Conservation (phyloP, 2,797 vertebrate species). For the Gambelia wislizenii region DNA sequence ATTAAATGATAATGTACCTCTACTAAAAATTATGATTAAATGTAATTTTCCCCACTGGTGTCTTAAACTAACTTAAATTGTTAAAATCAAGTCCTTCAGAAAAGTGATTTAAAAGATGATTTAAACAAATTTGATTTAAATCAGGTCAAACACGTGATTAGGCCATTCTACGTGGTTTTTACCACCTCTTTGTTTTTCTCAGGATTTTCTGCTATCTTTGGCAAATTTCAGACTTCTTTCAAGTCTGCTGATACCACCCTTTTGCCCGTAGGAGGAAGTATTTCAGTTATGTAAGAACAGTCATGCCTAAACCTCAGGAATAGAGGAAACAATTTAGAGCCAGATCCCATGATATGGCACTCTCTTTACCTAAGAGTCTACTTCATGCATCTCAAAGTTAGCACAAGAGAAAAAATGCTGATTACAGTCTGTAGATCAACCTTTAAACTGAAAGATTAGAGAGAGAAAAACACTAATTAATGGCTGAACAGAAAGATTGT, state of each 20-base stretch:
- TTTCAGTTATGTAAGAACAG: not conserved
- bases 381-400: not conserved
- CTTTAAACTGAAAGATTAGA: not conserved
- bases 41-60: too few relatives aligned
- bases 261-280: not conserved
- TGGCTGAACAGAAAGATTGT: not conserved
- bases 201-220: not conserved
- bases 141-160: too few relatives aligned
- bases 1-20: too few relatives aligned
- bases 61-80: too few relatives aligned
- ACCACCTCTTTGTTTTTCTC: not conserved
- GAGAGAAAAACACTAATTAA: not conserved
- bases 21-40: too few relatives aligned
- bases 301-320: not conserved
- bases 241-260: not conserved
- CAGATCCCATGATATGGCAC: too few relatives aligned
- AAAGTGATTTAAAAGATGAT: too few relatives aligned
- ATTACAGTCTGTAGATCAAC: not conserved
- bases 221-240: not conserved
- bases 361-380: not conserved
- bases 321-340: too few relatives aligned
- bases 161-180: not conserved
- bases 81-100: too few relatives aligned
- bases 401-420: too few relatives aligned
- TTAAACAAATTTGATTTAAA: too few relatives aligned